Percentiles rank a stretch among this genome's conserved stretches.
These are phyloP conservation scores for Podiceps cristatus DNA, from an alignment of 2,113 vertebrate species.

Conservation along the genomic window DNA sequence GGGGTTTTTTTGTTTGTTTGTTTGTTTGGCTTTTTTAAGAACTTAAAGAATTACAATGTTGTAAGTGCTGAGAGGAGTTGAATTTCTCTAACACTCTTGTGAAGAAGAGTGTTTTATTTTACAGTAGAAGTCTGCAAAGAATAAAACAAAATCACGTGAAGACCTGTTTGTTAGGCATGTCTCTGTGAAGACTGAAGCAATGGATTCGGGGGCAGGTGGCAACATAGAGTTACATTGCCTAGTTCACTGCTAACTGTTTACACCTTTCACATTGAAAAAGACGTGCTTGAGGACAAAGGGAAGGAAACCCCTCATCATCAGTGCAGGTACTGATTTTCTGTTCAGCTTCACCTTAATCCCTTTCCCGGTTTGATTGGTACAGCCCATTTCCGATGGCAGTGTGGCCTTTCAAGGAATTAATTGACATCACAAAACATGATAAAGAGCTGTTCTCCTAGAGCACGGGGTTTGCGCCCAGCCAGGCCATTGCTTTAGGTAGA, in stretches of 20 bases:
- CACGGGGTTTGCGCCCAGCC: neutral
- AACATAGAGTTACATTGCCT: neutral
- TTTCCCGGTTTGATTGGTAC: slow-evolving; percentile 33
- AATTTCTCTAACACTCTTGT: neutral
- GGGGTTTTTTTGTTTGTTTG: too few species aligned
- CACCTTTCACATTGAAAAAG: neutral
- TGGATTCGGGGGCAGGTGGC: neutral
- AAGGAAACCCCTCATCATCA: neutral
- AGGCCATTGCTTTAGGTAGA: neutral
- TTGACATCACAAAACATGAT: neutral
- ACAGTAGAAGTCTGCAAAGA: neutral
- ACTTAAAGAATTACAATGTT: neutral
- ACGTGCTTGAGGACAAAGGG: neutral
- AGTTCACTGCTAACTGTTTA: neutral
- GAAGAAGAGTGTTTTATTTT: neutral
- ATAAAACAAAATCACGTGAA: neutral
- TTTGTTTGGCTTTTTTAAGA: neutral
- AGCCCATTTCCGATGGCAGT: slow-evolving; percentile 13
- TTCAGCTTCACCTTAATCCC: slow-evolving; percentile 30
- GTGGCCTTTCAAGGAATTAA: neutral
- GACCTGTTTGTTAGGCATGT: neutral
- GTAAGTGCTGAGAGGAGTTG: neutral
- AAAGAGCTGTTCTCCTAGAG: neutral
- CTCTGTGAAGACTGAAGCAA: neutral
- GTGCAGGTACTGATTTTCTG: slow-evolving; percentile 36